A percentile compares a stretch with the other conserved stretches of the same genome.
phyloP scores from a whole-genome alignment of 2,113 vertebrate species.

The Aptenodytes patagonicus region DNA sequence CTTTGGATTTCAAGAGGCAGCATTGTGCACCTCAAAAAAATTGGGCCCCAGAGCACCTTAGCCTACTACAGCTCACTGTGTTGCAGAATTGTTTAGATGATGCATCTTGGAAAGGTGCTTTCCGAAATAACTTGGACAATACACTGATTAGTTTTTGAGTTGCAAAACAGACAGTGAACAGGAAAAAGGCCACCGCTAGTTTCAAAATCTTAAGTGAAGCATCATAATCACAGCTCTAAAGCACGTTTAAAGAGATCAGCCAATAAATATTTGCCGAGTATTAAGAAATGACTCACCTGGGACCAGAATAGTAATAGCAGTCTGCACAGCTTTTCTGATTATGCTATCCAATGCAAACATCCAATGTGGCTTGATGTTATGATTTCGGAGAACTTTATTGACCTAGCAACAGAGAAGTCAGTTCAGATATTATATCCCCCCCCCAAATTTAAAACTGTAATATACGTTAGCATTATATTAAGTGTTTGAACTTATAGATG shows the following conservation, averaged over 20 bases:
- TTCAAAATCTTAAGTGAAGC: background rate
- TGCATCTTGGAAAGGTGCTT: background rate
- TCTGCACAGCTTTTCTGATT: slow-evolving; percentile 96
- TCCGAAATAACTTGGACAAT: background rate
- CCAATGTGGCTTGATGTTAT: slow-evolving; percentile 99
- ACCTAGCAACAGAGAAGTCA: slow-evolving; percentile 77
- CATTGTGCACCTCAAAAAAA: background rate
- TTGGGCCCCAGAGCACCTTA: background rate
- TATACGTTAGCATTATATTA: background rate
- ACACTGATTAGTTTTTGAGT: background rate
- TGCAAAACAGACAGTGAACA: background rate
- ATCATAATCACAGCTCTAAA: background rate
- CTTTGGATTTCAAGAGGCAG: background rate
- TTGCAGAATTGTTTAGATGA: background rate
- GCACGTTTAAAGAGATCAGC: background rate
- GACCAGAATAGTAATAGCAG: slow-evolving; percentile 94
- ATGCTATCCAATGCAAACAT: slow-evolving; percentile 99
- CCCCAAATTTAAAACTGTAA: background rate
- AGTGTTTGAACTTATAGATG: background rate
- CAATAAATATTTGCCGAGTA: background rate
- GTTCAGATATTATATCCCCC: background rate
- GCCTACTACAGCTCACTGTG: background rate
- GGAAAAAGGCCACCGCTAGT: background rate
- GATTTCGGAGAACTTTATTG: slow-evolving; percentile 96
- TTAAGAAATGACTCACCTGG: slow-evolving; percentile 82